Evolutionary conservation across 2,888 invertebrate species (phyloP), one percentile per base, ranked within the genome.

Genomic region (Caenorhabditis plicata): DNA sequence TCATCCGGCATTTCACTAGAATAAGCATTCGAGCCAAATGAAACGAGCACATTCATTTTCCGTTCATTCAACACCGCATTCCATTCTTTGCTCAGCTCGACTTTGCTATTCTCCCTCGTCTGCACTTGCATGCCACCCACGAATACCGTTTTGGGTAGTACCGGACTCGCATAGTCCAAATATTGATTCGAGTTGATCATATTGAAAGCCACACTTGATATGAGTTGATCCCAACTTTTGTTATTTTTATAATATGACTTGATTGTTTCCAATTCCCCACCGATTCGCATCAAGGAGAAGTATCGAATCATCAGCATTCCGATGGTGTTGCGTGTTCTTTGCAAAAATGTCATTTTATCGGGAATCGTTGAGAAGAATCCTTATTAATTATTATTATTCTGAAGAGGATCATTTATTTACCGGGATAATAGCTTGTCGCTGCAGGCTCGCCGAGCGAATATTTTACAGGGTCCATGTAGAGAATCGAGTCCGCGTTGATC

Each of bases 51-150:
- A 26, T 29, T 62, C 4, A 27, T 42, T 25, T 57, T 52, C 26
- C 57, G 43, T 17, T 31, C 1, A 8, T 35, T 40, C 4, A 62
- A 17, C n/a, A 65, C 33, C 9, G 48, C 42, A 36, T 58, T 32
- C 55, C 53, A 65, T 44, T 61, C 50, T n/a, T n/a, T n/a, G n/a
- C n/a, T n/a, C 17, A 53, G 11, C 8, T 44, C 20, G 13, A 35
- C 20, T 15, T 33, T 44, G 40, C 46, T 38, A 32, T 17, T 41
- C 23, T 49, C 50, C 22, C 51, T 47, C 15, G 61, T 55, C 13
- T 54, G 46, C 31, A 62, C 62, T 40, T 55, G 55, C 48, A 62
- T 56, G 27, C 62, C 62, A 17, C 62, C 62, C 11, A 62, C 25
- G 17, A 52, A 54, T 7, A 62, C 52, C 7, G 62, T 55, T 19